Conservation (phyloP, 2,113 vertebrate species). For the Sinocyclocheilus maitianheensis region DNA sequence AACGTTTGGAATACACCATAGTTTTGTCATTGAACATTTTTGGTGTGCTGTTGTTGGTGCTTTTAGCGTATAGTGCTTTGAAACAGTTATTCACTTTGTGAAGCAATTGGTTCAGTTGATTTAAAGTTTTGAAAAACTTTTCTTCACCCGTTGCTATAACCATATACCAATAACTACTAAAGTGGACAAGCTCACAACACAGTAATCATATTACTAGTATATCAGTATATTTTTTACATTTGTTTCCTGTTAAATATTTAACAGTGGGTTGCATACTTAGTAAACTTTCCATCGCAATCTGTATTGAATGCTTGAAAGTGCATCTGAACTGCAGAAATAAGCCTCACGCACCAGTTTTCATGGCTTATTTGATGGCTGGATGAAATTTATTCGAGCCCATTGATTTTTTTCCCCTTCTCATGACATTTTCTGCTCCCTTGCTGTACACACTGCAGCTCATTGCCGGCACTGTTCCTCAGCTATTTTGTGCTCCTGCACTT, state of each 20-base stretch:
- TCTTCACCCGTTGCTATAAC: not conserved
- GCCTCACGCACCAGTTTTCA: not conserved
- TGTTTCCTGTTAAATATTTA: not conserved
- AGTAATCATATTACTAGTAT: not conserved
- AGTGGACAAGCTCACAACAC: not conserved
- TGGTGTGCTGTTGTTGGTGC: not conserved
- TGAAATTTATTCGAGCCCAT: constrained; percentile 45
- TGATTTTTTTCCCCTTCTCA: constrained; percentile 42
- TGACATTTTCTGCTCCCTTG: constrained; percentile 45
- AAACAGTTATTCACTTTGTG: not conserved
- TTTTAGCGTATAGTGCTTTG: not conserved
- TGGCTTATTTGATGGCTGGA: constrained; percentile 28
- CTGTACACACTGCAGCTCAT: not conserved
- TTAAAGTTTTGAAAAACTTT: not conserved
- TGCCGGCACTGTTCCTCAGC: constrained; percentile 23
- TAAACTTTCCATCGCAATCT: constrained; percentile 46
- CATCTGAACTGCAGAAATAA: not conserved
- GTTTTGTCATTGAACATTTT: not conserved
- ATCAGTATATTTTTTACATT: not conserved
- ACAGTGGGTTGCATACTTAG: not conserved
- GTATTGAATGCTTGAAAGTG: not conserved
- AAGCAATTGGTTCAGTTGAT: not conserved
- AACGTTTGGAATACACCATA: too few relatives aligned
- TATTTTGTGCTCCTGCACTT: constrained; percentile 10
- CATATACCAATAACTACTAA: not conserved